Evolutionary conservation across 1,140 invertebrate species (phyloP).

Genomic region (Dolichoris vasculosae): DNA sequence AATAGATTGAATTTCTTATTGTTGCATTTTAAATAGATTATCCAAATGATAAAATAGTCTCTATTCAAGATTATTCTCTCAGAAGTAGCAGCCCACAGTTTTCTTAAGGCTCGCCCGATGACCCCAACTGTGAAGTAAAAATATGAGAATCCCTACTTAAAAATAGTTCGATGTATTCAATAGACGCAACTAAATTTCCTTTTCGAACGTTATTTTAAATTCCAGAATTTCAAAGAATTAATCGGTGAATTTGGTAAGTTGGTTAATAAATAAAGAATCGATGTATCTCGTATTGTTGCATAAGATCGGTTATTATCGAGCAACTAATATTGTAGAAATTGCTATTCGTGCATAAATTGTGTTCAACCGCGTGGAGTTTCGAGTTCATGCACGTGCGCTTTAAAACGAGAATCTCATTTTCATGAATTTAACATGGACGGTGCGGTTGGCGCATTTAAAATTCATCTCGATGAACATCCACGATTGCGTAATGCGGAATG

Average conservation of each 20-base stretch:
- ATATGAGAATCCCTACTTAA: conserved; percentile 8
- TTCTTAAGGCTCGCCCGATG: conserved; percentile 7
- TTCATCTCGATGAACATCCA: not conserved
- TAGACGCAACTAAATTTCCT: not conserved
- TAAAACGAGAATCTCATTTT: not conserved
- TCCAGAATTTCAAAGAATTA: not conserved
- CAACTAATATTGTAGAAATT: not conserved
- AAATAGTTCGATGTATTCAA: not conserved
- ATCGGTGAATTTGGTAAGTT: not conserved
- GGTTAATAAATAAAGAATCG: not conserved
- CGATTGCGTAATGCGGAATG: conserved; percentile 2
- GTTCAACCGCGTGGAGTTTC: no score
- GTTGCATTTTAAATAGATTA: conserved; percentile 49
- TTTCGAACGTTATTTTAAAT: not conserved
- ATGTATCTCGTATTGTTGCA: not conserved
- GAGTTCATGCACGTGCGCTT: no score
- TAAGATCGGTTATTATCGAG: not conserved
- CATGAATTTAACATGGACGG: not conserved
- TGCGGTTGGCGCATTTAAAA: not conserved
- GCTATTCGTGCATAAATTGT: no score
- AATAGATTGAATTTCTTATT: conserved; percentile 18
- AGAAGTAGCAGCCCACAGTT: conserved; percentile 22
- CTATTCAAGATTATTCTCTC: conserved; percentile 21
- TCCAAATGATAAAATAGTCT: conserved; percentile 31
- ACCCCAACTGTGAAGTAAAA: conserved; percentile 20